Percentiles rank a stretch among this genome's conserved stretches.
These are phyloP conservation scores for Ormyrus pomaceus DNA, from an alignment of 2,888 invertebrate species.

Conservation along the genomic window DNA sequence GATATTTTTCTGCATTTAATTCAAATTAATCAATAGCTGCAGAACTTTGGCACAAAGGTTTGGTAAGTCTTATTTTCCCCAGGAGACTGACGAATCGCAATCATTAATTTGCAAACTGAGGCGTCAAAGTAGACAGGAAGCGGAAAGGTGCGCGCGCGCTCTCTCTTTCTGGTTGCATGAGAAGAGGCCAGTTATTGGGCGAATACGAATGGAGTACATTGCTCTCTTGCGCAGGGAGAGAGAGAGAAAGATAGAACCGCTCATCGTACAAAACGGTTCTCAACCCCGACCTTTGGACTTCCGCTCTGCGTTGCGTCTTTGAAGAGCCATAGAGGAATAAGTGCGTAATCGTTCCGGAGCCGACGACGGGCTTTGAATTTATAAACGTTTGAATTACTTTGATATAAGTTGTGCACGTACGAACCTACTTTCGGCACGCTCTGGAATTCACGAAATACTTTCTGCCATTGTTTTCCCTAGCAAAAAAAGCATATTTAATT, in stretches of 20 bases:
- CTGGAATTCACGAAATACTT: too few species aligned
- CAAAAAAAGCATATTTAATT: too few species aligned
- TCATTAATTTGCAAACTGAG: slow-evolving; percentile 29
- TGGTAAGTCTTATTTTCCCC: too few species aligned
- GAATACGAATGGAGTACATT: slow-evolving; percentile 66
- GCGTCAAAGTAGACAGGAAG: slow-evolving; percentile 2
- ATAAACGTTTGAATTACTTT: slow-evolving; percentile 31
- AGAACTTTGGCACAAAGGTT: too few species aligned
- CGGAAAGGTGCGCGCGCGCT: slow-evolving; percentile 46
- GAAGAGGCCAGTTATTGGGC: slow-evolving; percentile 62
- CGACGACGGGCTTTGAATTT: slow-evolving; percentile 50
- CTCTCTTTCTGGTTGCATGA: too few species aligned
- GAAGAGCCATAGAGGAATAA: slow-evolving; percentile 20
- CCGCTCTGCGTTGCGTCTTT: neutral
- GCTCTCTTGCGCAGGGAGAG: slow-evolving; percentile 59
- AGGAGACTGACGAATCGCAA: neutral
- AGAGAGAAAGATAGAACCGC: slow-evolving; percentile 57
- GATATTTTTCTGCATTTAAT: too few species aligned
- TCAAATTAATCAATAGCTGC: too few species aligned
- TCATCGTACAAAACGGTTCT: slow-evolving; percentile 61
- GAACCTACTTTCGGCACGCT: neutral
- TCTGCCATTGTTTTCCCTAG: too few species aligned
- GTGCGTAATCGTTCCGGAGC: slow-evolving; percentile 49
- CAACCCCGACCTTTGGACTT: slow-evolving; percentile 51
- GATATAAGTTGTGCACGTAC: slow-evolving; percentile 3